Percentiles rank a stretch among this genome's conserved stretches.
These are phyloP conservation scores for Pygocentrus nattereri DNA, from an alignment of 2,797 vertebrate genomes.

Conservation along the genomic window DNA sequence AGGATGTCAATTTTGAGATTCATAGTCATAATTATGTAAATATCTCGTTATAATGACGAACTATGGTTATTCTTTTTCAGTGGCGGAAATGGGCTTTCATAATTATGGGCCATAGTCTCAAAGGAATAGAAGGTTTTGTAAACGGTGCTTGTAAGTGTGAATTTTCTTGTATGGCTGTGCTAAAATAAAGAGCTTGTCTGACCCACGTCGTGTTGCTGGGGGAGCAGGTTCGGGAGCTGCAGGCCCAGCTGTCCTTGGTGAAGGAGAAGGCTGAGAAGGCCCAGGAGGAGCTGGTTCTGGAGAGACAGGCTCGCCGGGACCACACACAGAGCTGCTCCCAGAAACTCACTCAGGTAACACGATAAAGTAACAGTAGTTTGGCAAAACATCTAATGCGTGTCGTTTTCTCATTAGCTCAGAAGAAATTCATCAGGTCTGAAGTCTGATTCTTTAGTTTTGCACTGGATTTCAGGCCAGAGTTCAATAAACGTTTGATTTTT, in stretches of 20 bases:
- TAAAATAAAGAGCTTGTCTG: neutral
- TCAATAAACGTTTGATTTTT: too few species aligned
- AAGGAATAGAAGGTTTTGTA: neutral
- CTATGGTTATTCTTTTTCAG: neutral
- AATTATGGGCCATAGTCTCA: neutral
- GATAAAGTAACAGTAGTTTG: neutral
- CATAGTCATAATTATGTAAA: too few species aligned
- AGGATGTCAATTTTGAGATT: too few species aligned
- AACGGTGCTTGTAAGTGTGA: neutral
- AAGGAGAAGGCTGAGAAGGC: slow-evolving; percentile 80
- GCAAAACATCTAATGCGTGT: neutral
- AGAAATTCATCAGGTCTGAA: too few species aligned
- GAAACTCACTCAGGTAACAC: slow-evolving; percentile 83
- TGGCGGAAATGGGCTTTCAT: neutral
- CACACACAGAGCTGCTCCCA: slow-evolving; percentile 82
- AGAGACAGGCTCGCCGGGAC: slow-evolving; percentile 83
- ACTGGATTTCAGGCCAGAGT: too few species aligned
- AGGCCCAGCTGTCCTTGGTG: slow-evolving; percentile 79
- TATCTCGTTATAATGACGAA: too few species aligned
- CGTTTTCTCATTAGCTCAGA: too few species aligned
- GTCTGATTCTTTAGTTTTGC: too few species aligned
- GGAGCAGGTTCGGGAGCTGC: slow-evolving; percentile 82
- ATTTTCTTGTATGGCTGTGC: neutral
- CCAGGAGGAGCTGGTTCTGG: slow-evolving; percentile 85
- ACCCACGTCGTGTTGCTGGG: neutral